Conservation (phyloP, 2,113 vertebrate species). For the Cynopterus brachyotis region DNA sequence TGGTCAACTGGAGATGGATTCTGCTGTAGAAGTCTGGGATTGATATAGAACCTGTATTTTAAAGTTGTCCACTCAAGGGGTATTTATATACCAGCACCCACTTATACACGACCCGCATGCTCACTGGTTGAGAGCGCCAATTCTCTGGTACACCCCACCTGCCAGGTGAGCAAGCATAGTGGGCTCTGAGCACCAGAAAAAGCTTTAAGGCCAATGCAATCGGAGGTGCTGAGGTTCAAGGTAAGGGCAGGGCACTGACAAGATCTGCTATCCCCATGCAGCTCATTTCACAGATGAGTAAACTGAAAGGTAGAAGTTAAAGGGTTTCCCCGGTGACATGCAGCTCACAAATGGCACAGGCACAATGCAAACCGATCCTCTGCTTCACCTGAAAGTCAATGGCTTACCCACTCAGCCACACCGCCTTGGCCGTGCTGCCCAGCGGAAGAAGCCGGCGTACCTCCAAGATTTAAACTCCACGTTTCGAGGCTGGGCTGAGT, state of each 20-base stretch:
- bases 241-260: neutral
- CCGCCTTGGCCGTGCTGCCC: neutral
- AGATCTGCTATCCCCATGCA: neutral
- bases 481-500: neutral
- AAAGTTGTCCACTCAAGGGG: neutral
- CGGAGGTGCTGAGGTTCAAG: neutral
- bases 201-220: neutral
- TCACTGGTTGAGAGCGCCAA: neutral
- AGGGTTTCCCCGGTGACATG: neutral
- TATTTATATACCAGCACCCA: neutral
- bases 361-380: neutral
- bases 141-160: neutral
- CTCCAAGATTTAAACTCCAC: neutral
- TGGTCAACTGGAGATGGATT: neutral
- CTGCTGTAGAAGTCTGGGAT: neutral
- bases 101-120: neutral
- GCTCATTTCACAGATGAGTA: neutral
- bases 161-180: neutral
- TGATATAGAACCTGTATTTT: neutral
- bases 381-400: neutral
- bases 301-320: neutral
- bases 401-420: neutral
- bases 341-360: neutral
- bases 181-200: neutral
- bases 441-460: neutral